Evolutionary conservation across 2,797 vertebrate genomes (phyloP).

Genomic region (Dromococcyx pavoninus): DNA sequence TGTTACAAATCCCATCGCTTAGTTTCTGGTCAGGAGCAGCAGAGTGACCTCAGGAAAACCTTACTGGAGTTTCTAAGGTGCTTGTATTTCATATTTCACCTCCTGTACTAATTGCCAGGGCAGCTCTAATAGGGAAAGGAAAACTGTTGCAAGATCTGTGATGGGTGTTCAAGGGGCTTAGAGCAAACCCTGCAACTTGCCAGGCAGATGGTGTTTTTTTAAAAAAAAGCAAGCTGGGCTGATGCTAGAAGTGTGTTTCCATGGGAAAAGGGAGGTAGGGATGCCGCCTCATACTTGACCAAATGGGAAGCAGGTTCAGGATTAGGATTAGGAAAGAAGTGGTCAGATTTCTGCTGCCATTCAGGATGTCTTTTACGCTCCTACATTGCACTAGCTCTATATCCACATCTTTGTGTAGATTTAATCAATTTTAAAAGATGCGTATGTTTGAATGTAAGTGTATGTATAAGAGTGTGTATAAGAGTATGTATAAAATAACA

Average conservation of each 20-base stretch:
- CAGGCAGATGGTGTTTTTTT: slow-evolving; percentile 74
- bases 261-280: slow-evolving; percentile 74
- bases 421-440: background rate
- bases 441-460: rapidly evolving
- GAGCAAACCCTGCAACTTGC: slow-evolving; percentile 43
- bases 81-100: background rate
- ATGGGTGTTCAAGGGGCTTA: background rate
- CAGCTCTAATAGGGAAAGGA: background rate
- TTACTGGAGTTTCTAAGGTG: background rate
- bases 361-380: background rate
- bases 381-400: background rate
- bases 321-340: slow-evolving; percentile 43
- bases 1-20: background rate
- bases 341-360: background rate
- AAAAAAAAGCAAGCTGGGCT: slow-evolving; percentile 62
- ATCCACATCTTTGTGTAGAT: background rate
- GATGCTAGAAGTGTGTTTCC: slow-evolving; percentile 73
- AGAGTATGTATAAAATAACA: background rate
- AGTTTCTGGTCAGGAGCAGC: background rate
- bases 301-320: slow-evolving; percentile 51
- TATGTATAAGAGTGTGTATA: background rate
- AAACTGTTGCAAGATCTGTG: background rate
- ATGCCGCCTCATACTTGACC: slow-evolving; percentile 53
- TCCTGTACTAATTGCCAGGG: background rate
- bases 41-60: background rate